Percentiles rank a stretch among this genome's conserved stretches.
These are phyloP conservation scores for Marmota flaviventris DNA, from an alignment of 2,113 vertebrate genomes.

Conservation along the genomic window DNA sequence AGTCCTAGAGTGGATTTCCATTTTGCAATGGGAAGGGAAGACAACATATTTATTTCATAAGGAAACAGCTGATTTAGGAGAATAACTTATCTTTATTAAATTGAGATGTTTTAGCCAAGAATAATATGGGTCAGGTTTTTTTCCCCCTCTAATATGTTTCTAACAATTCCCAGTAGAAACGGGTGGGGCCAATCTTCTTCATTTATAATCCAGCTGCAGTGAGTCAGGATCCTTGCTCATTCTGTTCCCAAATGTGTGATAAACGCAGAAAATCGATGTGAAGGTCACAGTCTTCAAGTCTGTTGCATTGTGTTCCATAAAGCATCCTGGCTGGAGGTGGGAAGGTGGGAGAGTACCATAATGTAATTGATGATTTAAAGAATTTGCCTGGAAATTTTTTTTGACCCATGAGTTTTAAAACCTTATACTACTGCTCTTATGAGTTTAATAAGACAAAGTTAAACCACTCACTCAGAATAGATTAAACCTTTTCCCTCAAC, in stretches of 20 bases:
- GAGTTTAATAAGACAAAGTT: constrained; percentile 37
- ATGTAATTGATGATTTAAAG: background rate
- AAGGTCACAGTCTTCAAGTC: constrained; percentile 25
- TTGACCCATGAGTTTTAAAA: constrained; percentile 7
- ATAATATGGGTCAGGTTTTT: constrained; percentile 67
- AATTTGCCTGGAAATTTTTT: constrained; percentile 36
- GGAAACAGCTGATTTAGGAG: constrained; percentile 55
- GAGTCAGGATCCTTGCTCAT: constrained; percentile 61
- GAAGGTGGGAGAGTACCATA: background rate
- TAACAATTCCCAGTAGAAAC: constrained; percentile 66
- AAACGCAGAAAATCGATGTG: constrained; percentile 49
- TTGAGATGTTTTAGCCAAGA: constrained; percentile 56
- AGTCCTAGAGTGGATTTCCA: background rate
- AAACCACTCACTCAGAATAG: background rate
- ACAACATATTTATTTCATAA: constrained; percentile 13
- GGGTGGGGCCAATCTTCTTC: constrained; percentile 50
- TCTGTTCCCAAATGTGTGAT: constrained; percentile 44
- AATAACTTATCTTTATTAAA: constrained; percentile 63
- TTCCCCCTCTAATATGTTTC: constrained; percentile 10
- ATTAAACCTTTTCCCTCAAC: background rate
- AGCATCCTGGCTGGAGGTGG: background rate
- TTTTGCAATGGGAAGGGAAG: constrained; percentile 45
- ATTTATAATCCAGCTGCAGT: constrained; percentile 64
- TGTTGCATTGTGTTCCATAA: background rate
- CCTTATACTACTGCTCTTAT: background rate